phyloP scores from a whole-genome alignment of 2,888 invertebrate species.

The Limenitis camilla region DNA sequence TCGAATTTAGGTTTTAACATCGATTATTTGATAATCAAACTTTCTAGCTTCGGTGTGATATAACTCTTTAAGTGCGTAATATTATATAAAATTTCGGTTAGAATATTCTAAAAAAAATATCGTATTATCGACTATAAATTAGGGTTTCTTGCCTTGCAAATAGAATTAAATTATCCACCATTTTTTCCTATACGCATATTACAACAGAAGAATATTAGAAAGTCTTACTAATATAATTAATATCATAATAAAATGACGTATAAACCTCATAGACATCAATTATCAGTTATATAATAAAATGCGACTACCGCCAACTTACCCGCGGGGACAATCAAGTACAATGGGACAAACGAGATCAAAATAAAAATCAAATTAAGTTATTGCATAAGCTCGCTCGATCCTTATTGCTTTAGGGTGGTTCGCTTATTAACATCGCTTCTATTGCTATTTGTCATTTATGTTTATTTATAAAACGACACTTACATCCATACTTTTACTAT shows the following conservation, averaged over 20 bases:
- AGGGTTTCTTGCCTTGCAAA: too few species aligned
- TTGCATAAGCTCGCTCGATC: slow-evolving; percentile 33
- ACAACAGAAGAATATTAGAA: too few species aligned
- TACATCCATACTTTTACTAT: too few species aligned
- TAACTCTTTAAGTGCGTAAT: too few species aligned
- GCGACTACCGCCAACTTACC: slow-evolving; percentile 27
- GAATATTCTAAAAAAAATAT: too few species aligned
- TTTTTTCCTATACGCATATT: too few species aligned
- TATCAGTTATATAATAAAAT: slow-evolving; percentile 7
- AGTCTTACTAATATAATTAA: not conserved
- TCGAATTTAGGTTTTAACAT: too few species aligned
- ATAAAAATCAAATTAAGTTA: slow-evolving; percentile 42
- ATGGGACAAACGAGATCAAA: slow-evolving; percentile 56
- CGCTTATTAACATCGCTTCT: slow-evolving; percentile 10
- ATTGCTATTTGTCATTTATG: not conserved
- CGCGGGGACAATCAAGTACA: slow-evolving; percentile 44
- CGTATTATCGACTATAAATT: too few species aligned
- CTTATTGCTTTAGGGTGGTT: slow-evolving; percentile 39
- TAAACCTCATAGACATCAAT: not conserved
- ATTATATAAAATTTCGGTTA: too few species aligned
- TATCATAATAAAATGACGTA: not conserved
- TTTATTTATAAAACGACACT: not conserved
- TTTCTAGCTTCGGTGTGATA: too few species aligned
- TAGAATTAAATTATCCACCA: too few species aligned
- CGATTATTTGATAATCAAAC: too few species aligned